phyloP scores from a whole-genome alignment of 2,888 invertebrate species.

The Pantelozetes paolii region DNA sequence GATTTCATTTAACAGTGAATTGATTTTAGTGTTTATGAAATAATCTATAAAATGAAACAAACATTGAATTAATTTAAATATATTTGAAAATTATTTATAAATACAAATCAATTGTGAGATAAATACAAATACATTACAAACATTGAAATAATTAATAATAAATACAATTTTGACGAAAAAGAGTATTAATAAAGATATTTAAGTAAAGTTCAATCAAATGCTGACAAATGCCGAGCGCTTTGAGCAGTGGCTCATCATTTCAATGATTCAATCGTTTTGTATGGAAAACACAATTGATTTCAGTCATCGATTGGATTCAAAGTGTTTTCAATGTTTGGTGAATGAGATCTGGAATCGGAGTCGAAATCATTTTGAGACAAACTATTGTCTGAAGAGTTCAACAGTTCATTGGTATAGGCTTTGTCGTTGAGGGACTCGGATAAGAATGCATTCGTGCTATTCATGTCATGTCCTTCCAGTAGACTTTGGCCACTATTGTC shows the following conservation, averaged over 20 bases:
- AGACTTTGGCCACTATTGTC: conserved; percentile 20
- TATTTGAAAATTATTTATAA: conserved; percentile 4
- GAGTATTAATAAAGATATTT: conserved; percentile 7
- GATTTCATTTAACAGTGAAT: no score
- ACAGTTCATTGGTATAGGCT: conserved; percentile 1
- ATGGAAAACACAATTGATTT: not conserved
- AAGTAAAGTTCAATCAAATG: not conserved
- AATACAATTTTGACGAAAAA: not conserved
- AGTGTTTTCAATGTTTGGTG: conserved; percentile 24
- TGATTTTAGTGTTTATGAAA: no score
- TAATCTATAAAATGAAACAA: no score
- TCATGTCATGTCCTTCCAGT: conserved; percentile 9
- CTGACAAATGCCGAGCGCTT: not conserved
- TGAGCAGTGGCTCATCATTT: not conserved
- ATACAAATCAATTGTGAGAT: not conserved
- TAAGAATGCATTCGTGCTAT: not conserved
- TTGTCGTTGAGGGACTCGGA: not conserved
- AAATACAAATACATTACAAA: not conserved
- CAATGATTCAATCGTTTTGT: not conserved
- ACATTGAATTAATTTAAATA: no score
- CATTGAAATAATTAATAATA: not conserved
- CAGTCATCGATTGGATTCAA: conserved; percentile 25
- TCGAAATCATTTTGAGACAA: conserved; percentile 14
- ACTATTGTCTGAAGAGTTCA: conserved; percentile 26
- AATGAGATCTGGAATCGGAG: conserved; percentile 31